Evolutionary conservation across 2,888 invertebrate species (phyloP).

Genomic region (Geotrupes spiniger): DNA sequence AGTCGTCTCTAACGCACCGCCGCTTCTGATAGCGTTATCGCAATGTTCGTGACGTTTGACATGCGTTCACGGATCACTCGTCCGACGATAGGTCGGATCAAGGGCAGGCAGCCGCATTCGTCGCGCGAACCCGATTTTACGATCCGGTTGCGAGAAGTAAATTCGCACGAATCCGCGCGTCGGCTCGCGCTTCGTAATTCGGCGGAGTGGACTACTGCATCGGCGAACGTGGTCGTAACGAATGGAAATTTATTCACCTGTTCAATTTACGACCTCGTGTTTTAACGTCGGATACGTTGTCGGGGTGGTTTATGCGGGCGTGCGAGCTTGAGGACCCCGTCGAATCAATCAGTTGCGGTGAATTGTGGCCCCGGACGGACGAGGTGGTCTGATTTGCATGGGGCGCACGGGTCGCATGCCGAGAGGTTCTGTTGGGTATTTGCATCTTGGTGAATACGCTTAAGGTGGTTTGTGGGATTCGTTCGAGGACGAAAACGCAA

Average conservation of each 20-base stretch:
- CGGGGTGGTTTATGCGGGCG: conserved; percentile 18
- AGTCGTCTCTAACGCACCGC: background rate
- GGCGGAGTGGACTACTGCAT: no score
- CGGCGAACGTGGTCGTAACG: conserved; percentile 4
- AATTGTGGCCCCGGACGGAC: background rate
- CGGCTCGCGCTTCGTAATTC: no score
- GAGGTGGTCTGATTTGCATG: no score
- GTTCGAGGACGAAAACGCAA: no score
- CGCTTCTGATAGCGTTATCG: background rate
- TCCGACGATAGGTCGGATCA: conserved; percentile 9
- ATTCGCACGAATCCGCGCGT: no score
- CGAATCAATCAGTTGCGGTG: conserved; percentile 3
- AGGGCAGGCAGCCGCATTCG: conserved; percentile 6
- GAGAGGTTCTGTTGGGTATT: no score
- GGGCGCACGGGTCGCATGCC: no score
- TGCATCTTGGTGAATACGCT: no score
- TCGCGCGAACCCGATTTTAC: background rate
- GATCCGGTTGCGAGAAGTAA: no score
- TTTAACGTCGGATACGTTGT: conserved; percentile 22
- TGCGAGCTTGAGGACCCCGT: conserved; percentile 1
- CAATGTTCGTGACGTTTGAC: conserved; percentile 8
- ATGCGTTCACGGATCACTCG: conserved; percentile 4
- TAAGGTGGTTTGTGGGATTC: no score
- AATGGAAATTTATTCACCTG: conserved; percentile 21
- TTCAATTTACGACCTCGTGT: conserved; percentile 19